Conservation (phyloP, 2,113 vertebrate species). For the Jacana jacana region DNA sequence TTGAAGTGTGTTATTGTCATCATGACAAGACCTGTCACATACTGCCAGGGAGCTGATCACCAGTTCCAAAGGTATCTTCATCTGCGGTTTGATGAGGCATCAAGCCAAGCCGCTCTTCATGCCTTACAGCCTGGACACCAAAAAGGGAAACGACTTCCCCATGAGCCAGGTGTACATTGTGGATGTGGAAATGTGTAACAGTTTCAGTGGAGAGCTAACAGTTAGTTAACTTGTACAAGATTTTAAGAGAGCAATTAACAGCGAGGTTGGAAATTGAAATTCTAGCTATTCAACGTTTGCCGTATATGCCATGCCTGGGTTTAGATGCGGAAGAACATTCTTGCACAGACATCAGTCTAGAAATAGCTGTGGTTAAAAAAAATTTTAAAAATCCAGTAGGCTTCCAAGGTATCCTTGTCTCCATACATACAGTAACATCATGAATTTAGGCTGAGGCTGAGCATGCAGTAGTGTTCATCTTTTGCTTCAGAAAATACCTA, state of each 20-base stretch:
- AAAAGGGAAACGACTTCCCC: neutral
- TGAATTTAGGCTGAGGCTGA: neutral
- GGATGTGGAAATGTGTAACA: neutral
- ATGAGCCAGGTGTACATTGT: neutral
- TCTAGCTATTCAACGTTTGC: neutral
- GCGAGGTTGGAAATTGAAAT: neutral
- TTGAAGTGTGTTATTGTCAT: neutral
- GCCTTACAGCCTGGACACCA: neutral
- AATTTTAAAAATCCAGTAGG: neutral
- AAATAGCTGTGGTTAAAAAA: neutral
- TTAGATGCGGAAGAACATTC: neutral
- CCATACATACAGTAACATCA: neutral
- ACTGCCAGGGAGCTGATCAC: slow-evolving; percentile 36
- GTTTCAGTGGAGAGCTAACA: slow-evolving; percentile 16
- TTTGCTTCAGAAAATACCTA: neutral
- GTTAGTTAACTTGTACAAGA: slow-evolving; percentile 12
- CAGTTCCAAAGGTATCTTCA: neutral
- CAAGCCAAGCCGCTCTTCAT: slow-evolving; percentile 28
- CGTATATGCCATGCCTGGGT: neutral
- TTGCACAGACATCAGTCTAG: neutral
- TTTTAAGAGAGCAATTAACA: slow-evolving; percentile 35
- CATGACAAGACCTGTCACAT: slow-evolving; percentile 32
- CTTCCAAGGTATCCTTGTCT: neutral
- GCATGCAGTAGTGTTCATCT: neutral
- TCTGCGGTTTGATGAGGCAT: slow-evolving; percentile 27